Conservation (phyloP, 92 coral and sea anemone species). For the Epizoanthus illoricatus region DNA sequence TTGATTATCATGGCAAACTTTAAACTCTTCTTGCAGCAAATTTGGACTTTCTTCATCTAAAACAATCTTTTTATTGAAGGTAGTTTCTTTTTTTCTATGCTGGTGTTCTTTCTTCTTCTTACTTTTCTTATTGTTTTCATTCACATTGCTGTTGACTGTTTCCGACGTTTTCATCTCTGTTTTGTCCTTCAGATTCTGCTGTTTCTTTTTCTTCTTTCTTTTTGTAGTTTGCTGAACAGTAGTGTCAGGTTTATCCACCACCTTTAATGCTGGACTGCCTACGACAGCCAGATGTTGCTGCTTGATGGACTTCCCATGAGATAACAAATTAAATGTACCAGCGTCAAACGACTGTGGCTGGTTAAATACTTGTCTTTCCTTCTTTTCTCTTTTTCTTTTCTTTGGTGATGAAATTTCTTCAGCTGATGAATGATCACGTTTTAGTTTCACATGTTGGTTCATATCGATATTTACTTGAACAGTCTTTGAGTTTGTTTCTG, state of each 20-base stretch:
- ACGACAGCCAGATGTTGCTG: background rate
- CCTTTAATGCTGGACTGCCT: background rate
- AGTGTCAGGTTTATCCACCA: background rate
- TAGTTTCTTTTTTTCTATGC: constrained; percentile 10
- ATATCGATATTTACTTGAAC: background rate
- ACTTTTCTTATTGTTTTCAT: background rate
- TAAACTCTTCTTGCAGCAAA: background rate
- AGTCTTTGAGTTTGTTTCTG: background rate
- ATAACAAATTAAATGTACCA: constrained; percentile 1
- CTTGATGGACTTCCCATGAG: constrained; percentile 7
- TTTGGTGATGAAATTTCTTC: constrained; percentile 19
- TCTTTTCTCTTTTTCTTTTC: constrained; percentile 53
- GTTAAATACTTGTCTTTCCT: background rate
- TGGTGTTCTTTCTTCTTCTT: constrained; percentile 18
- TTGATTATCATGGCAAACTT: background rate
- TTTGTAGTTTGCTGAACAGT: constrained; percentile 5
- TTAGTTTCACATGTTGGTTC: background rate
- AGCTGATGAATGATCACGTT: background rate
- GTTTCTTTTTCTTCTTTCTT: constrained; percentile 27
- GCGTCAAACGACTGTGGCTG: background rate
- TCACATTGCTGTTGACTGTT: background rate
- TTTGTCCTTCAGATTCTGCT: constrained; percentile 36
- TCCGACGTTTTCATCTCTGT: constrained; percentile 3
- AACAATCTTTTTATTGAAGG: background rate
- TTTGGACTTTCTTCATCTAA: background rate